Conservation (phyloP, 92 coral and sea anemone species). For the Porites rus region DNA sequence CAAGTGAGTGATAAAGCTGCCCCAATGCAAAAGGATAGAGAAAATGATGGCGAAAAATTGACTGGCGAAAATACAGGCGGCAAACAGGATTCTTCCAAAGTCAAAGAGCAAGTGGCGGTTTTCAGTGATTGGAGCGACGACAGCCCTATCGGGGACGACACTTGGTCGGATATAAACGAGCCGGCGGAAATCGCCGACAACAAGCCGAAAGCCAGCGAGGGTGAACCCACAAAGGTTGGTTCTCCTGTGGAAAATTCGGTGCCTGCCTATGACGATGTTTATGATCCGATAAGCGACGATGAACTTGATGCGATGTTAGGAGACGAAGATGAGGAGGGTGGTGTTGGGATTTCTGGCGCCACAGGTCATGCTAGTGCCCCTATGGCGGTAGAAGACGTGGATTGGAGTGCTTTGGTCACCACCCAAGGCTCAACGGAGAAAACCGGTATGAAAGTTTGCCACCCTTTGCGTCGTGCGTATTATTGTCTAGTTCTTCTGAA, state of each 20-base stretch:
- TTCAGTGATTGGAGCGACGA: conserved; percentile 99
- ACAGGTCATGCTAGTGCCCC: conserved; percentile 54
- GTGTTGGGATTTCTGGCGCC: conserved; percentile 23
- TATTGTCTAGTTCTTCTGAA: too few relatives aligned
- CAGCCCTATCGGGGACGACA: conserved; percentile 86
- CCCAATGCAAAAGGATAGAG: conserved; percentile 18
- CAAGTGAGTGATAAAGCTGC: conserved; percentile 15
- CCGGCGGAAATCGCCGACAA: conserved; percentile 64
- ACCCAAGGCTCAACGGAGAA: conserved; percentile 60
- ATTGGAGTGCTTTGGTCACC: conserved; percentile 96
- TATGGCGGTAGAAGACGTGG: conserved; percentile 92
- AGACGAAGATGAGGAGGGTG: conserved; percentile 85
- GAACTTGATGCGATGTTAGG: conserved; percentile 95
- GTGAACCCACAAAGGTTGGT: conserved; percentile 3
- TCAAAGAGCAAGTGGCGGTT: conserved; percentile 49
- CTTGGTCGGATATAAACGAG: conserved; percentile 78
- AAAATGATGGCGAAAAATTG: conserved; percentile 32
- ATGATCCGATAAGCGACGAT: conserved; percentile 99
- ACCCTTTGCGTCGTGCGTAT: background rate
- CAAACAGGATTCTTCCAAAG: conserved; percentile 26
- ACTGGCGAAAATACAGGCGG: conserved; percentile 22
- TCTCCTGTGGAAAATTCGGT: conserved; percentile 56
- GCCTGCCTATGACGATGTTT: conserved; percentile 93
- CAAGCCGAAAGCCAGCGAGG: conserved; percentile 36
- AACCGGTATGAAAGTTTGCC: conserved; percentile 57